Base-by-base conservation (phyloP, 2,888 invertebrate genomes). In the Chalcis sispes region DNA sequence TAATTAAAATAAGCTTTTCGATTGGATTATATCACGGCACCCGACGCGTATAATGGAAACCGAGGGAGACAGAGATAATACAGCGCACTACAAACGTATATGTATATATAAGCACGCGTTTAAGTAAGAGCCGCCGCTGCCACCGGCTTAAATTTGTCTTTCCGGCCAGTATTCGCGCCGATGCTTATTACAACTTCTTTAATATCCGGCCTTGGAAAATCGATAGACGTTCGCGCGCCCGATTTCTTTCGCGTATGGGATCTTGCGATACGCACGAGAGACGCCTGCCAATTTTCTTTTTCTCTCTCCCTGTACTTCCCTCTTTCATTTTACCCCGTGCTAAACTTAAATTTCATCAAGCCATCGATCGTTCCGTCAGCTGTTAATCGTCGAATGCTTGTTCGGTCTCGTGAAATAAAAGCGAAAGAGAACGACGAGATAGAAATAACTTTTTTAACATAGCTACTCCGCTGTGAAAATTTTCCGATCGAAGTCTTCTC, bases 131-230 rank as follows among this genome's bases (percentile, higher is more conserved):
- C n/a, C 20, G 18, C 58, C 42, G 15, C 42, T 1, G n/a, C 23
- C n/a, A 27, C 27, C 13, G 59, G 59, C 72, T 79, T 77, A 79
- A 80, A 81, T 81, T 80, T 79, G 80, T 79, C 80, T 73, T 80
- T 80, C 77, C 77, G 78, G 46, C 27, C 67, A 74, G 62, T 77
- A 77, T 80, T 71, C 78, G 69, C 64, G 69, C 64, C 67, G 32
- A 56, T 73, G 78, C 78, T 81, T 81, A 81, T 81, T 81, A 80
- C 79, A 79, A 79, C 74, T 80, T 75, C 78, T 81, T 81, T 81
- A 81, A 81, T 81, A 81, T 81, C 81, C 80, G 80, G 77, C n/a
- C 20, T 18, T 2, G 74, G 71, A 70, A 79, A 75, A 78, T 75
- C 75, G 36, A 78, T 77, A 71, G 29, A 64, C 52, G 52, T 54